Base-by-base conservation (phyloP, 2,797 vertebrate genomes). In the Ptychadena robeensis region DNA sequence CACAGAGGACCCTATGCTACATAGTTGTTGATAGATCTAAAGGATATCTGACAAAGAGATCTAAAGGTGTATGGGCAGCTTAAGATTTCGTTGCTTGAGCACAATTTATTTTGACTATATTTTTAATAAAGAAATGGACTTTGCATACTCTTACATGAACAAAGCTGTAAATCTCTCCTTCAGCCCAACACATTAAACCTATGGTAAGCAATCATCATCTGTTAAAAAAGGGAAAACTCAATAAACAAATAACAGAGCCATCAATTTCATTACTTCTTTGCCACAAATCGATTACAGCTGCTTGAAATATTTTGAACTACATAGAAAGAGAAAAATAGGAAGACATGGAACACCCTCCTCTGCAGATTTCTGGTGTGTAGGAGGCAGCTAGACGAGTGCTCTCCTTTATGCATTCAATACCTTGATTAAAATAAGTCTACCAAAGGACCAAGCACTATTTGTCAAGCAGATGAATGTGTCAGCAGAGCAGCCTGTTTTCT, bases 401-500 rank as follows among this genome's bases (percentile, higher is more conserved):
- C 32, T 44, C 27, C 61, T 79, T 65, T 61, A 57, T 38, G 63
- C 40, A 61, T 83, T 73, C 82, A 73, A 73, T 79, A 73, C 75
- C 15, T 73, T 73, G 69, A 79, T 79, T 83, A 79, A 83, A 73
- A 83, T 73, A 79, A 73, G 82, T 65, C 40, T 83, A 59, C 76
- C 69, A 68, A 83, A 83, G 28, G 59, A 61, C 82, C 61, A 59
- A 66, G 75, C 34, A 59, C 75, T 73, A 83, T 83, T 73, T 83
- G 61, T 79, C 82, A 79, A 79, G 63, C 25, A 83, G 40, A 79
- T 83, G 82, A 79, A 83, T 78, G 59, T 79, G 75, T 83, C 82
- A 79, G 76, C 14, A 2, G 34, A 72, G 68, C 40, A 25, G 32
- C 27, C 68, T 37, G 38, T 40, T 66, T 59, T 66, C 59, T 25